Evolutionary conservation across 1,140 invertebrate genomes (phyloP), one percentile per base, ranked within the genome.

Genomic region (Pachyrhynchus sulphureomaculatus): DNA sequence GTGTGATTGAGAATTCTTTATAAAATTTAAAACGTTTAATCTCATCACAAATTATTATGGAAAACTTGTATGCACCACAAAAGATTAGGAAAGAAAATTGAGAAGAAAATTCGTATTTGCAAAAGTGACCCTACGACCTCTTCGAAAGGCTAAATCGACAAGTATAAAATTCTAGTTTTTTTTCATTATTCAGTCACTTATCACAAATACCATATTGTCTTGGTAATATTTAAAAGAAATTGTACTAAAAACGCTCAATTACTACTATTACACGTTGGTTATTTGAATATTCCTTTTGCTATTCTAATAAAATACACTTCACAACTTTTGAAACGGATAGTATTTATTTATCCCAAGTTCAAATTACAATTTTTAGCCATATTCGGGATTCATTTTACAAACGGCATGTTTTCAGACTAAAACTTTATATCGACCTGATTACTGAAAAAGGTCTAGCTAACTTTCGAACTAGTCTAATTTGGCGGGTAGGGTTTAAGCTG

Each of bases 161-260:
- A 51, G 63, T 68, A 68, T 26, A 68, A 68, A 66, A 68, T 53
- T 44, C 54, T 62, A 66, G 42, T 57, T 57, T 36, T 45, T 17
- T 39, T 41, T 34, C 37, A 33, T 12, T 23, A 24, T 54, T 64
- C 47, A 52, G 58, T 66, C 67, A 69, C 67, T 62, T 54, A 62
- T 62, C 55, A 69, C 62, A 67, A 67, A 68, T 59, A 66, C 61
- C 36, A 68, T 69, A 69, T 69, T 69, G 67, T 69, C 67, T 67
- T 48, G 34, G 51, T 61, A 48, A 62, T 60, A 63, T 64, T 51
- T 59, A 64, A 64, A 62, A 48, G 48, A 66, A 63, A 62, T 67
- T 64, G 65, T 67, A 69, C 64, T 68, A 67, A 63, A 61, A 56
- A 60, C 49, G 23, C 24, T 65, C 36, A 41, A 52, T 59, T 65